Evolutionary conservation across 2,797 vertebrate genomes (phyloP), one percentile per base, ranked within the genome.

Genomic region (Cottoperca gobio): DNA sequence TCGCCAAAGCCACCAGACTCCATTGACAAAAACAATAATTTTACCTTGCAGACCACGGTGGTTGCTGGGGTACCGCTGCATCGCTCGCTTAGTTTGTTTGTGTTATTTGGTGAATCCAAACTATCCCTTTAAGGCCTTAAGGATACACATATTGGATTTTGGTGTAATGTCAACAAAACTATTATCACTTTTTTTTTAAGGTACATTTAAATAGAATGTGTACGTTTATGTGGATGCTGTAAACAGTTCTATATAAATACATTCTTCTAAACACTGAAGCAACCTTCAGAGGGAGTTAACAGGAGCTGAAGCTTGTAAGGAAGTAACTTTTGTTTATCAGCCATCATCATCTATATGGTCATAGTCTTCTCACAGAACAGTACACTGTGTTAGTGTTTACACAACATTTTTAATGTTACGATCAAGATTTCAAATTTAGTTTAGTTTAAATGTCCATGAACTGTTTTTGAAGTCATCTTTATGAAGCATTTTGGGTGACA

Each of bases 301-400:
- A 57, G 7, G 40, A 68, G 45, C 14, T 63, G 14, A 64, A 69
- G 59, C 33, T 49, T 46, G 19, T 49, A 24, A 68, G 39, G 9
- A 75, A 57, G 46, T 17, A 26, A 19, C n/a, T 60, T 74, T 33
- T 79, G 74, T 63, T 76, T 72, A 53, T 26, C 19, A 8, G 13
- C 33, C 37, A 54, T 78, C 81, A 78, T 72, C 63, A n/a, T 69
- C 58, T 26, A 67, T 70, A 63, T 55, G 52, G 40, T 6, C 12
- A 53, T 28, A 53, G 40, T 55, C 6, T 35, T 8, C 40, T 62
- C 7, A 45, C 6, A 24, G 57, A 28, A 13, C 21, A 12, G 14
- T 3, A 26, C 5, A 9, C 35, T 53, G 11, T 6, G 3, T 39
- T 28, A 16, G 21, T 39, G n/a, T 48, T 58, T 58, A 66, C 21